Percentiles rank a stretch among this genome's conserved stretches.
These are phyloP conservation scores for Trochalopteron elliotii DNA, from an alignment of 2,113 vertebrate species.

Conservation along the genomic window DNA sequence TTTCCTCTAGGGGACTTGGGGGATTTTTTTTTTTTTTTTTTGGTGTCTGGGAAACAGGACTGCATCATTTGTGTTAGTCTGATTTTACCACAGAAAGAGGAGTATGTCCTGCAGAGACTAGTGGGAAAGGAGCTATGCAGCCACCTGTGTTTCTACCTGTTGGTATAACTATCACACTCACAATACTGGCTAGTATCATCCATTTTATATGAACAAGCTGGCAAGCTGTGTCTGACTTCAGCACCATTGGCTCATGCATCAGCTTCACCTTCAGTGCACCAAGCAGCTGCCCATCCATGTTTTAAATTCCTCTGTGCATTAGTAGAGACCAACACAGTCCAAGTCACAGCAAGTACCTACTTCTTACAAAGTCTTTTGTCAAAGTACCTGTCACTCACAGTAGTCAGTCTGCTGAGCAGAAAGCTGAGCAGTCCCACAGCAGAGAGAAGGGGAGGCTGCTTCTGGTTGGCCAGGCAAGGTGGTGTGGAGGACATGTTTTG, in stretches of 20 bases:
- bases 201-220: not conserved
- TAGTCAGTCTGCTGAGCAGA: not conserved
- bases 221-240: not conserved
- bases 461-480: not conserved
- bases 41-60: not conserved
- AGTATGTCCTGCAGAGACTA: not conserved
- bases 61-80: not conserved
- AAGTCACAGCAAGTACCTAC: not conserved
- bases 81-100: not conserved
- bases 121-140: not conserved
- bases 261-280: not conserved
- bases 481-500: not conserved
- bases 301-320: not conserved
- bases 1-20: not conserved
- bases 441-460: not conserved
- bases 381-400: not conserved
- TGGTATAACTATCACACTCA: not conserved
- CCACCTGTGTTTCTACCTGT: not conserved
- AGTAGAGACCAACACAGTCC: not conserved
- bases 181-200: not conserved
- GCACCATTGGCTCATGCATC: not conserved
- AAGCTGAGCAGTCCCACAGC: not conserved
- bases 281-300: not conserved
- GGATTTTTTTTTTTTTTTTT: no score
- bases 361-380: not conserved